phyloP scores from a whole-genome alignment of 2,888 invertebrate genomes.

The Nebria brevicollis region DNA sequence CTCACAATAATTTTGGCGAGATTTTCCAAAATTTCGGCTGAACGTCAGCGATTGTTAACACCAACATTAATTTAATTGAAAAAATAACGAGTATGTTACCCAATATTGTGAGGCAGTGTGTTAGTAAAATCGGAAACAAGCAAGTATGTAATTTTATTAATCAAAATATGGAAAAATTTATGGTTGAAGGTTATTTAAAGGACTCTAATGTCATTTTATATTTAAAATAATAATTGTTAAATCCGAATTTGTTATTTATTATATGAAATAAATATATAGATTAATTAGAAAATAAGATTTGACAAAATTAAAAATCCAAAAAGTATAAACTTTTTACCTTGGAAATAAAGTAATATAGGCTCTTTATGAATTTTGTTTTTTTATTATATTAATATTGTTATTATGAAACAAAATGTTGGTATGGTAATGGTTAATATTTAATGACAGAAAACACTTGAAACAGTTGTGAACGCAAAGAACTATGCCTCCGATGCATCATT shows the following conservation, averaged over 20 bases:
- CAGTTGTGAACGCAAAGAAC: slow-evolving; percentile 62
- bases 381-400: neutral
- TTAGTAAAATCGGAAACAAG: slow-evolving; percentile 60
- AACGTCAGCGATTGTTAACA: neutral
- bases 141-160: slow-evolving; percentile 62
- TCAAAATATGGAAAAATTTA: slow-evolving; percentile 38
- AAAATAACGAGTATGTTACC: slow-evolving; percentile 61
- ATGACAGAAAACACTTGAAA: slow-evolving; percentile 57
- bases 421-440: neutral
- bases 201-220: slow-evolving; percentile 24
- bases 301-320: too few relatives aligned
- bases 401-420: neutral
- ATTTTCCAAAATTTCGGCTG: neutral
- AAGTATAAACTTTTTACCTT: too few relatives aligned
- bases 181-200: slow-evolving; percentile 43
- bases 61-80: slow-evolving; percentile 22
- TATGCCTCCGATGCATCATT: slow-evolving; percentile 72
- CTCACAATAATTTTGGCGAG: neutral
- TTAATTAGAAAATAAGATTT: too few relatives aligned
- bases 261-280: too few relatives aligned
- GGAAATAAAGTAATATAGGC: neutral
- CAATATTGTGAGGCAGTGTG: slow-evolving; percentile 60
- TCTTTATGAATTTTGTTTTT: neutral
- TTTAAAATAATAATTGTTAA: slow-evolving; percentile 8
- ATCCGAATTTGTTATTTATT: too few relatives aligned